These are phyloP conservation scores for Oryzias sinensis DNA, from an alignment of 2,797 vertebrate genomes.

Conservation along the genomic window DNA sequence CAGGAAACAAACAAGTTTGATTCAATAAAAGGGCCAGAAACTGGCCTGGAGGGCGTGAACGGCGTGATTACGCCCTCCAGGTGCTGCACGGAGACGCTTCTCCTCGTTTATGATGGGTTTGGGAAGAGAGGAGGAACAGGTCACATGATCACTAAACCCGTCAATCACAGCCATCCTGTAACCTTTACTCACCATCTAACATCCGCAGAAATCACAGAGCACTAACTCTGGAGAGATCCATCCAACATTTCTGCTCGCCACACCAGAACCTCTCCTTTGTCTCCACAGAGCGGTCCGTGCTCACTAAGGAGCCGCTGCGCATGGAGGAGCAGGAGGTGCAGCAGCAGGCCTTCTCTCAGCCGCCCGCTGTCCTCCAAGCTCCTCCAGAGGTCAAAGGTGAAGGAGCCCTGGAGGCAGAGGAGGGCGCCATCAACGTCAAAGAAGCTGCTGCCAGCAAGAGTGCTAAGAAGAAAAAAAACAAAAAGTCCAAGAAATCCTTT, in stretches of 20 bases:
- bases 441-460: not conserved
- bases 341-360: not conserved
- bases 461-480: slow-evolving; percentile 18
- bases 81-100: too few relatives aligned
- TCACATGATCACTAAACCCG: too few relatives aligned
- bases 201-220: too few relatives aligned
- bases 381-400: not conserved
- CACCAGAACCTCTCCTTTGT: too few relatives aligned
- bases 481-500: slow-evolving; percentile 17
- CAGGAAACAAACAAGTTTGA: not conserved
- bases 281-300: too few relatives aligned
- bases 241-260: not conserved
- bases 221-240: too few relatives aligned
- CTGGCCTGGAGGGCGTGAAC: too few relatives aligned
- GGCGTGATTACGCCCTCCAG: not conserved
- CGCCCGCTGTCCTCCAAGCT: slow-evolving; percentile 3
- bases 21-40: not conserved
- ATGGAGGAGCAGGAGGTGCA: not conserved
- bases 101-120: too few relatives aligned
- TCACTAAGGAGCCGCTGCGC: too few relatives aligned
- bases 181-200: too few relatives aligned
- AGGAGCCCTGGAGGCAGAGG: not conserved
- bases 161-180: too few relatives aligned
- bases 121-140: too few relatives aligned
- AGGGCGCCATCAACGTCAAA: fast-evolving